phyloP scores from a whole-genome alignment of 2,888 invertebrate species.

The Pterostichus madidus region DNA sequence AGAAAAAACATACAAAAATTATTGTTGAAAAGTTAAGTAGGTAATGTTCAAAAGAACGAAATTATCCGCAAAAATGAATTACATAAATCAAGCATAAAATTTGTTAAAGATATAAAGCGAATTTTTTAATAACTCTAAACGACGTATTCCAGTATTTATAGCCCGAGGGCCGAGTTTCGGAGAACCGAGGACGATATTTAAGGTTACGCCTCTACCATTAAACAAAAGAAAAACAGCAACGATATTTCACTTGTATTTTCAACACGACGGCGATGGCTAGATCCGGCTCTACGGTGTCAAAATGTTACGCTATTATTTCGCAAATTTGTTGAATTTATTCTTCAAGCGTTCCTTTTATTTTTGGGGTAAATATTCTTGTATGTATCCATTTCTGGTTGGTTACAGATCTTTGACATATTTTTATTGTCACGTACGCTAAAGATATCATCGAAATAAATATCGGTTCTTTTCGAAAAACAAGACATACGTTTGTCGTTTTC shows the following conservation, averaged over 20 bases:
- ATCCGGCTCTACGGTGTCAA: slow-evolving; percentile 14
- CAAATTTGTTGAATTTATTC: slow-evolving; percentile 22
- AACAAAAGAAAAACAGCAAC: slow-evolving; percentile 30
- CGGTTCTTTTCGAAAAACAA: no score
- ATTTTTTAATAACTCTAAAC: slow-evolving; percentile 40
- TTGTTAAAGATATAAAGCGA: slow-evolving; percentile 5
- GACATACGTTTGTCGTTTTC: no score
- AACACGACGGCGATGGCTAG: neutral
- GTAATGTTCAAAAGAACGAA: neutral
- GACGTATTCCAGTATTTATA: slow-evolving; percentile 27
- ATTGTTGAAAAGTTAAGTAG: neutral
- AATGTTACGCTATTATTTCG: neutral
- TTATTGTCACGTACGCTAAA: no score
- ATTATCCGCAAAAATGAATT: neutral
- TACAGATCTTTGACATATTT: no score
- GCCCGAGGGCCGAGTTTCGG: neutral
- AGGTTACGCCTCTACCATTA: slow-evolving; percentile 25
- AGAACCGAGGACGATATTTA: slow-evolving; percentile 13
- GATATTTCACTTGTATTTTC: slow-evolving; percentile 22
- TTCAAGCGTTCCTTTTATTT: neutral
- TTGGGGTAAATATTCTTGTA: neutral
- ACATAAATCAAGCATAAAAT: slow-evolving; percentile 26
- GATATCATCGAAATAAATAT: no score
- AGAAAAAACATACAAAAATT: no score
- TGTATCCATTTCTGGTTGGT: no score